phyloP scores from a whole-genome alignment of 2,113 vertebrate genomes.

The Ammodytes marinus region DNA sequence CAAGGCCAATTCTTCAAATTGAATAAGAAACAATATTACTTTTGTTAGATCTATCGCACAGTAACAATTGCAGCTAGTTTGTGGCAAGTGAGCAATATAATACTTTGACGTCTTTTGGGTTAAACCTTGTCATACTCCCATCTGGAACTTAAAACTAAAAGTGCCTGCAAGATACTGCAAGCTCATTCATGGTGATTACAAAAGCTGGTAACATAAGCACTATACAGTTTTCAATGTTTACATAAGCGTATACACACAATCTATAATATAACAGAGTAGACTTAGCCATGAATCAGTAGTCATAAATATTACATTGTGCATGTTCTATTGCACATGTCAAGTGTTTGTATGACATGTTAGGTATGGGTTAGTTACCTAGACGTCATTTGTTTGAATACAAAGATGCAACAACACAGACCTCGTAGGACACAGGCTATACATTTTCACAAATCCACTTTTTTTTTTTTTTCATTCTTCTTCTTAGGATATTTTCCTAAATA shows the following conservation, averaged over 20 bases:
- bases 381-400: conserved; percentile 79
- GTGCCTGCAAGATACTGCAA: conserved; percentile 67
- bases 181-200: conserved; percentile 71
- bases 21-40: conserved; percentile 32
- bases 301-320: conserved; percentile 82
- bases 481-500: conserved; percentile 73
- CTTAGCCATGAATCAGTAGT: conserved; percentile 81
- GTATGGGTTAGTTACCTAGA: conserved; percentile 73
- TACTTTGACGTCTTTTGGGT: conserved; percentile 35
- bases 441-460: conserved; percentile 78
- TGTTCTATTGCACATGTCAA: conserved; percentile 77
- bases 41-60: conserved; percentile 62
- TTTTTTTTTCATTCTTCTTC: conserved; percentile 22
- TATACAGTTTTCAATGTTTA: conserved; percentile 78
- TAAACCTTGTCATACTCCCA: conserved; percentile 40
- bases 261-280: conserved; percentile 79
- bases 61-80: conserved; percentile 66
- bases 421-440: conserved; percentile 81
- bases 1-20: conserved; percentile 52
- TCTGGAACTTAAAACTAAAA: conserved; percentile 55
- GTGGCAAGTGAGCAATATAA: conserved; percentile 58
- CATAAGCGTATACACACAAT: conserved; percentile 80
- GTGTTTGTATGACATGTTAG: conserved; percentile 71
- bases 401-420: conserved; percentile 81
- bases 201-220: conserved; percentile 80